A percentile compares a stretch with the other conserved stretches of the same genome.
These are phyloP conservation scores for Thamnophis elegans DNA, from an alignment of 2,797 vertebrate genomes.

Conservation along the genomic window DNA sequence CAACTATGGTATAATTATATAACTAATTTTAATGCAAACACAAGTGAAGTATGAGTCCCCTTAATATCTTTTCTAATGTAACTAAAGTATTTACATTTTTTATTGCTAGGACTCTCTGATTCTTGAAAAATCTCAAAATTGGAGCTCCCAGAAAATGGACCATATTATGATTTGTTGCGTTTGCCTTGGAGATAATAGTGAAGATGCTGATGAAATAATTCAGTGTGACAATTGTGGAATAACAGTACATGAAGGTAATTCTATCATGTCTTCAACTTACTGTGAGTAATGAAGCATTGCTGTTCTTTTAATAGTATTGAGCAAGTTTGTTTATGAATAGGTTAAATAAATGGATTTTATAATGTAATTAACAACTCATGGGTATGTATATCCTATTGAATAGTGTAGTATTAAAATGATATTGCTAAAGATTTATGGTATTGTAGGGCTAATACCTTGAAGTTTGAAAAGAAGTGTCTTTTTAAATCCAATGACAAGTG, in stretches of 20 bases:
- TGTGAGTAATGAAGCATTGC: conserved; percentile 13
- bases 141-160: conserved; percentile 93
- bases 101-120: conserved; percentile 85
- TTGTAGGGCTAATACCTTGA: neutral
- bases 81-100: conserved; percentile 56
- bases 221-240: conserved; percentile 99
- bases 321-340: neutral
- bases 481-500: neutral
- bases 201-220: conserved; percentile 98
- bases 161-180: conserved; percentile 99
- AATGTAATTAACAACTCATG: neutral
- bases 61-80: conserved; percentile 13
- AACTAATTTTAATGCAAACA: neutral
- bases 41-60: neutral
- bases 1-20: neutral
- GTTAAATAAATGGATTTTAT: neutral
- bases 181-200: conserved; percentile 98
- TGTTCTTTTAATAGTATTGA: neutral
- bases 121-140: conserved; percentile 89
- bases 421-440: neutral
- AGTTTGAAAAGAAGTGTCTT: neutral
- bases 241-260: conserved; percentile 97
- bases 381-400: too few species aligned
- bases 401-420: neutral
- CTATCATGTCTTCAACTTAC: conserved; percentile 8